Percentiles rank a stretch among this genome's conserved stretches.
These are phyloP conservation scores for Heliconius congener DNA, from an alignment of 1,140 invertebrate species.

Conservation along the genomic window DNA sequence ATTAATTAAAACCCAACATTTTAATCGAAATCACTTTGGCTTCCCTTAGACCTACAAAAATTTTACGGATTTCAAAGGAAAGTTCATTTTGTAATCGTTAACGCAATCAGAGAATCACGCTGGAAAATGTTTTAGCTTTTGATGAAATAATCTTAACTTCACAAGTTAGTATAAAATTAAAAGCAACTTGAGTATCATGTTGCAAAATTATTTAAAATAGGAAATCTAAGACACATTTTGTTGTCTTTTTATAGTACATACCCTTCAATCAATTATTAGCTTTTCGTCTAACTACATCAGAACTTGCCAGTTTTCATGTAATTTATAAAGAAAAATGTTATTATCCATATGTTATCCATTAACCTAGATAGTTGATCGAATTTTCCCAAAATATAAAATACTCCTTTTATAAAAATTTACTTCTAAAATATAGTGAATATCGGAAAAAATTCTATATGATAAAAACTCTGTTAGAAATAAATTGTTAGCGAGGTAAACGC, in stretches of 20 bases:
- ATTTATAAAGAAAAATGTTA: too few relatives aligned
- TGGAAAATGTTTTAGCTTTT: neutral
- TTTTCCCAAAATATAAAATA: neutral
- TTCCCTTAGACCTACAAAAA: neutral
- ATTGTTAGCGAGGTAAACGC: neutral
- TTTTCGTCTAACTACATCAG: too few relatives aligned
- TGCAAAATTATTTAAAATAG: neutral
- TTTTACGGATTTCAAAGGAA: neutral
- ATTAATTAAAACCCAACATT: slow-evolving; percentile 1
- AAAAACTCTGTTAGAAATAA: slow-evolving; percentile 1
- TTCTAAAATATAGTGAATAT: neutral
- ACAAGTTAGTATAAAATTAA: neutral
- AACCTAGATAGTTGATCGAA: neutral
- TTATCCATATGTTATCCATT: neutral
- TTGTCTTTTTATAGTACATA: neutral
- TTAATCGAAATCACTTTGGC: neutral
- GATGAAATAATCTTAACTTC: slow-evolving; percentile 1
- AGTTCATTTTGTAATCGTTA: neutral
- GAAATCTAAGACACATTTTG: neutral
- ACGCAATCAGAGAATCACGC: neutral
- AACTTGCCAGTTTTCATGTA: too few relatives aligned
- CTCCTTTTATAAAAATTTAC: neutral
- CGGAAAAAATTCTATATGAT: slow-evolving; percentile 1
- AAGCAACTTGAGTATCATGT: neutral
- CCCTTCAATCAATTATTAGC: too few relatives aligned